A percentile compares a stretch with the other conserved stretches of the same genome.
Evolutionary conservation across 2,888 invertebrate species (phyloP).

Genomic region (Mythimna pallens): DNA sequence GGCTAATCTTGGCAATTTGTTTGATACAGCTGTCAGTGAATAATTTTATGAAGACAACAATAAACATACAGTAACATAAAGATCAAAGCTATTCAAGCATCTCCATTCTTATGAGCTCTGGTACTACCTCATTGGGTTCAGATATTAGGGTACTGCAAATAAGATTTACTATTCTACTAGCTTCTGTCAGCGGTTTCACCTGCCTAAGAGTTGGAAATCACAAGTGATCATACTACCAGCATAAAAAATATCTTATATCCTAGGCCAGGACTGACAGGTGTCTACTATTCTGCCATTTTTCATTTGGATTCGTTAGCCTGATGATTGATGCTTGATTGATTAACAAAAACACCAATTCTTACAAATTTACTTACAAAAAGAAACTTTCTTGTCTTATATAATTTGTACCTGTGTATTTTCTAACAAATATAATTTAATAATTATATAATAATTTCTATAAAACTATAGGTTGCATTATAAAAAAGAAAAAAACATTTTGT

Average conservation of each 20-base stretch:
- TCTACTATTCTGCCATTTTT: neutral
- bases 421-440: too few species aligned
- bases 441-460: too few species aligned
- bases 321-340: neutral
- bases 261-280: neutral
- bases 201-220: neutral
- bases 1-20: neutral
- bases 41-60: neutral
- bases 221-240: neutral
- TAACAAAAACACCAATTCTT: neutral
- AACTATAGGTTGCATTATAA: neutral
- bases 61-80: neutral
- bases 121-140: neutral
- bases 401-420: neutral
- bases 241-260: neutral
- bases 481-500: constrained; percentile 35
- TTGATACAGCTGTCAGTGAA: neutral
- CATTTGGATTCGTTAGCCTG: neutral
- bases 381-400: neutral
- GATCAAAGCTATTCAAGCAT: neutral
- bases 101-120: neutral
- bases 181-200: neutral
- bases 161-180: neutral
- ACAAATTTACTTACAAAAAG: neutral
- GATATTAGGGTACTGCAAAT: neutral